A percentile compares a stretch with the other conserved stretches of the same genome.
These are phyloP conservation scores for Trachops cirrhosus DNA, from an alignment of 2,797 vertebrate species.

Conservation along the genomic window DNA sequence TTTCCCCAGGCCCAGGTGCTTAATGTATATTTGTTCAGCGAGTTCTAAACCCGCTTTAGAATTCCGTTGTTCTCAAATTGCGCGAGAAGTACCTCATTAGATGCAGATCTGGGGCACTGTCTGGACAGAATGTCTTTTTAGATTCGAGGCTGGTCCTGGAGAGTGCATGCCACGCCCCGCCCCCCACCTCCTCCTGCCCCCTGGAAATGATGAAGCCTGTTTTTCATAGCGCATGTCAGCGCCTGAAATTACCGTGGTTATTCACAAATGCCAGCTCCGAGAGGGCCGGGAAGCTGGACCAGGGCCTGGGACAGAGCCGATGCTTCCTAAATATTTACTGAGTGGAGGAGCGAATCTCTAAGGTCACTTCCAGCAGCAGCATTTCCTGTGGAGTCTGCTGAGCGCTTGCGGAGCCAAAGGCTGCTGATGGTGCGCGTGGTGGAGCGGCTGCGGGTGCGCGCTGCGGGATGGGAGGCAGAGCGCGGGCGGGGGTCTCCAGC, in stretches of 20 bases:
- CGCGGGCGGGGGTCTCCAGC: fast-evolving
- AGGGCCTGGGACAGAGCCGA: fast-evolving
- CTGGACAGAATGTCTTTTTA: background rate
- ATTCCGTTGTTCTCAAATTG: background rate
- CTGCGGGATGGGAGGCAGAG: fast-evolving
- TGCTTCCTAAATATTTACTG: fast-evolving
- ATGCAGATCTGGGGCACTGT: background rate
- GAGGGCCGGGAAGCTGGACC: background rate
- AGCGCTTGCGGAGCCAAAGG: fast-evolving
- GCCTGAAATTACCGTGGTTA: background rate
- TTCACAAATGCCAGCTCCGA: background rate
- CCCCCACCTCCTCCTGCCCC: no score
- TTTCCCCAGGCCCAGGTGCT: background rate
- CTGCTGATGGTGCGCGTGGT: fast-evolving
- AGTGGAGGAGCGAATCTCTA: no score
- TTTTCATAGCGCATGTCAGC: no score
- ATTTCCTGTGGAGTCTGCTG: fast-evolving
- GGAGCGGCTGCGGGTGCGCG: fast-evolving
- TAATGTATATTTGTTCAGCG: background rate
- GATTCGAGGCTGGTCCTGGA: background rate
- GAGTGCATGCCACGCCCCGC: background rate
- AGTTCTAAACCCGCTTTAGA: background rate
- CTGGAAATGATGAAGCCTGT: background rate
- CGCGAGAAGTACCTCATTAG: background rate
- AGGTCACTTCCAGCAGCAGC: background rate